phyloP scores from a whole-genome alignment of 2,888 invertebrate species.

The Meiosimyza decipiens region DNA sequence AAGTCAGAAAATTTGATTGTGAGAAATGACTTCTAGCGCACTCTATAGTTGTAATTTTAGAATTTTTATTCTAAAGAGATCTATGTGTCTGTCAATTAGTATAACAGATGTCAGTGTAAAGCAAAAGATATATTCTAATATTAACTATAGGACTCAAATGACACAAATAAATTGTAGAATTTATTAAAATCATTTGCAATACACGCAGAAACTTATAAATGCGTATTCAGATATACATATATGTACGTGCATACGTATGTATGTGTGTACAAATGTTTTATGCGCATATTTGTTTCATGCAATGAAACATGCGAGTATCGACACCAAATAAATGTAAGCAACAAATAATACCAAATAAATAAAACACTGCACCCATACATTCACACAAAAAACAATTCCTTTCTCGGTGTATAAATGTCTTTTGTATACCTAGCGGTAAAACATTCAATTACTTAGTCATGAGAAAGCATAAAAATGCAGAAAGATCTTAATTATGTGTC shows the following conservation, averaged over 20 bases:
- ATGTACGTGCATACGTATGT: neutral
- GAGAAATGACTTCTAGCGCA: too few species aligned
- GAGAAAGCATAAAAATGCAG: too few species aligned
- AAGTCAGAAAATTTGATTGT: too few species aligned
- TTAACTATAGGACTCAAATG: neutral
- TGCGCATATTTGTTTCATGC: neutral
- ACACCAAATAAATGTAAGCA: constrained; percentile 18
- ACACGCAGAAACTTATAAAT: neutral
- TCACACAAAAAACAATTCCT: too few species aligned
- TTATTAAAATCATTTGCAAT: neutral
- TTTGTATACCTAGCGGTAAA: too few species aligned
- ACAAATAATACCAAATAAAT: constrained; percentile 27
- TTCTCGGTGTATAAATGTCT: too few species aligned
- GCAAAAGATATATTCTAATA: neutral
- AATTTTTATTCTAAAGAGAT: too few species aligned
- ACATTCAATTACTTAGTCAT: too few species aligned
- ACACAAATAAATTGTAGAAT: neutral
- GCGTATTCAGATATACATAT: neutral
- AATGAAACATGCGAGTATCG: neutral
- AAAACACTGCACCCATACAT: neutral
- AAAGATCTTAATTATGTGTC: too few species aligned
- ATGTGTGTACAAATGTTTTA: neutral
- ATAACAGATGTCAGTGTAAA: neutral
- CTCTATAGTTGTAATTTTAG: too few species aligned
- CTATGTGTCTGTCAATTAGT: neutral